Base-by-base conservation (phyloP, 1,140 invertebrate genomes). In the Saxidomus purpurata region DNA sequence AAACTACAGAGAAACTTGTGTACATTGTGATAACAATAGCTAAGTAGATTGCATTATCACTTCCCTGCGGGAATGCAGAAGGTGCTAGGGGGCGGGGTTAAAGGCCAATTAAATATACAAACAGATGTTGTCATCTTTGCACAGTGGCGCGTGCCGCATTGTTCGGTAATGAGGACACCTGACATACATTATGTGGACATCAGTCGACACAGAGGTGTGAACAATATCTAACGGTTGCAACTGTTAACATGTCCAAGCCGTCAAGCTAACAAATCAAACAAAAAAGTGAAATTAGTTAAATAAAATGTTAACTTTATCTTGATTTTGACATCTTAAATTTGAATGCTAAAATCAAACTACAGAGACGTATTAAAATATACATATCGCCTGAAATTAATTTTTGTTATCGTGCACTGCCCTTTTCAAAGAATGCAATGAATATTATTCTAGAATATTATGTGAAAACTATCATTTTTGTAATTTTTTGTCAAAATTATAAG, bases 31-130 rank as follows among this genome's bases (percentile, higher is more conserved):
- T 87, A 87, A 87, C 85, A 77, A 87, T 79, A 67, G 71, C 74
- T 47, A 87, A 79, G 76, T 87, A 87, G 86, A 88, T 88, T 80
- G 63, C 86, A 88, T 88, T 88, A 88, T 80, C 86, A 79, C 76
- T 2, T 80, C 52, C 61, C 55, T 55, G 74, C 52, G 61, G 86
- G 77, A 88, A 38, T 88, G 19, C 52, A 28, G 52, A 88, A 81
- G 76, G 86, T 88, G 77, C 36, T 36, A 79, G 43, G 43, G 55
- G 86, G 86, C 86, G 86, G 59, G 86, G 86, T 74, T 69, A 88
- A 28, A 81, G 52, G 86, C 49, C 52, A 71, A 67, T 79, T 38
- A 81, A 88, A 88, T 80, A 79, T 63, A 69, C 86, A 77, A 81
- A 67, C 86, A 88, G 86, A 88, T 88, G 86, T 88, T 74, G 47